Conservation (phyloP, 2,797 vertebrate genomes). For the Macrochelys suwanniensis region DNA sequence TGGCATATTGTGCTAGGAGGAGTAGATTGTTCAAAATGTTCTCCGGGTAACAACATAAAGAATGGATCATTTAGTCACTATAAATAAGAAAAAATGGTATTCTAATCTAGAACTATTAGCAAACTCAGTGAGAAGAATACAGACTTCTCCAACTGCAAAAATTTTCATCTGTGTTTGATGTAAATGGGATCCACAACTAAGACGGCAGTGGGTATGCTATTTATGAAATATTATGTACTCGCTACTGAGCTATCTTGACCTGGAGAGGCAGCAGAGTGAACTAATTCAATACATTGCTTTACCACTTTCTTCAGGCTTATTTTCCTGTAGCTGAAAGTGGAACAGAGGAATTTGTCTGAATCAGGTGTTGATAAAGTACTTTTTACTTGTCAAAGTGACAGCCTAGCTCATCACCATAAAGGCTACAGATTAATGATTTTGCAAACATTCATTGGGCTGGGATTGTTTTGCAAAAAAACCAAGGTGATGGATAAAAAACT, state of each 20-base stretch:
- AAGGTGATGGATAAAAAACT: background rate
- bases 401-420: background rate
- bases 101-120: constrained; percentile 14
- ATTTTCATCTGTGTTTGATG: constrained; percentile 12
- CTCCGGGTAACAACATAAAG: background rate
- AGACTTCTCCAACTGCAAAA: constrained; percentile 1
- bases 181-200: background rate
- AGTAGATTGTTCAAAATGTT: background rate
- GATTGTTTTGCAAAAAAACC: background rate
- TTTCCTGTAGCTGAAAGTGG: background rate
- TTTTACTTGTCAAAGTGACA: background rate
- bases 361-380: background rate
- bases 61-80: constrained; percentile 43
- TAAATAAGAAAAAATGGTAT: constrained; percentile 37
- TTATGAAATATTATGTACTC: background rate
- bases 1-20: constrained; percentile 20
- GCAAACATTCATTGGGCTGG: background rate
- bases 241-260: background rate
- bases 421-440: background rate
- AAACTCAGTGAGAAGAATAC: constrained; percentile 6
- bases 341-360: background rate
- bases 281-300: background rate
- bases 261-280: background rate
- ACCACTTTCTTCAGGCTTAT: background rate
- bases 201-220: background rate